Base-by-base conservation (phyloP, 1,140 invertebrate genomes). In the Pogonus chalceus region DNA sequence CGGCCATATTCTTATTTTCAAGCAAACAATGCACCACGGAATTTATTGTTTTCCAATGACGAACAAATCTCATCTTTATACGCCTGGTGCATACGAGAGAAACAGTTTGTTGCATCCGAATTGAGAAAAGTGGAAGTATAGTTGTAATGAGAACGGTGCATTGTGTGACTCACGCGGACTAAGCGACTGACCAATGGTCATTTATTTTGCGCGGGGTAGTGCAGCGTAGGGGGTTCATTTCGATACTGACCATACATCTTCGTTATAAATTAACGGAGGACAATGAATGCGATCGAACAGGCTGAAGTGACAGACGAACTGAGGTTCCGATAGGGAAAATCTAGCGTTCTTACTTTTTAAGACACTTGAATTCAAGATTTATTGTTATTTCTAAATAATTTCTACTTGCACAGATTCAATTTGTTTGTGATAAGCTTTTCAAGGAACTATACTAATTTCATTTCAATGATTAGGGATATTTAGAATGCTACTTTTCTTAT, bases 121-220 rank as follows among this genome's bases (percentile, higher is more conserved):
- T n/a, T n/a, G n/a, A n/a, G n/a, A n/a, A n/a, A n/a, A n/a, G n/a
- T n/a, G n/a, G n/a, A n/a, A n/a, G n/a, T n/a, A n/a, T n/a, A n/a
- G n/a, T n/a, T n/a, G n/a, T 51, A 53, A 49, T 23, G 46, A 23
- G 39, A 58, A 57, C 56, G 56, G 57, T 61, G 60, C 54, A 61
- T 59, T 37, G 54, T 35, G 56, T 61, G 60, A 61, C 43, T 61
- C 60, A 60, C 51, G 55, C 20, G 4, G 7, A 7, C 26, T 31
- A 14, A 31, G 26, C n/a, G n/a, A 49, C 43, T 61, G 60, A 59
- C 60, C 60, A 57, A 24, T 58, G 60, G 60, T 61, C 60, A 61
- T 31, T 31, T 31, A 31, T 31, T 31, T 14, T 14, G 26, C 7
- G 26, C 7, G 26, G 4, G 26, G 26, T 7, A 31, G 14, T 31